These are phyloP conservation scores for Antheraea yamamai DNA, from an alignment of 2,888 invertebrate species.

Conservation along the genomic window DNA sequence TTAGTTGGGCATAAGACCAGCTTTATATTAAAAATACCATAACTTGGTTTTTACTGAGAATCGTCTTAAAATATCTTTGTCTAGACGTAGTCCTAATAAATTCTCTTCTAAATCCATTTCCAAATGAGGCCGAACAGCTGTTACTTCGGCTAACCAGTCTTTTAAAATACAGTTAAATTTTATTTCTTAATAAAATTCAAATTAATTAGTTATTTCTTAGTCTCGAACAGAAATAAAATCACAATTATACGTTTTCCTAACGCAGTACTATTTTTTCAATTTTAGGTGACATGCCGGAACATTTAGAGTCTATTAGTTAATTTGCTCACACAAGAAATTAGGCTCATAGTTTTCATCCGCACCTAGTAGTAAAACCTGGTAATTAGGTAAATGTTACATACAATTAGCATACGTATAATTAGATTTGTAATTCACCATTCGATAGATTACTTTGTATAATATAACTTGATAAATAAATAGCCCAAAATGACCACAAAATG, in stretches of 20 bases:
- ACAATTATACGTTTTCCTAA: neutral
- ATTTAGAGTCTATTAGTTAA: slow-evolving; percentile 11
- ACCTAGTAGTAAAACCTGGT: slow-evolving; percentile 5
- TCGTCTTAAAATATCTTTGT: neutral
- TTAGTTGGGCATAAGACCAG: neutral
- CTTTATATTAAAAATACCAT: neutral
- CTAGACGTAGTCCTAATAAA: neutral
- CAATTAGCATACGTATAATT: neutral
- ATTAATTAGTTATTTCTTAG: neutral
- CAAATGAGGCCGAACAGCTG: neutral
- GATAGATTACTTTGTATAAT: neutral
- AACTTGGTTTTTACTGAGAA: neutral
- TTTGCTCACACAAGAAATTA: neutral
- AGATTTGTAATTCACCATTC: neutral
- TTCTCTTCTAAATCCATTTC: neutral
- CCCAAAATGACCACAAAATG: neutral
- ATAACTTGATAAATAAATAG: neutral
- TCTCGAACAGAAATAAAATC: neutral
- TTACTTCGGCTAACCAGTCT: neutral
- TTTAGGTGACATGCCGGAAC: slow-evolving; percentile 4
- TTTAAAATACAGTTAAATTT: neutral
- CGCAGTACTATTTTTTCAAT: neutral
- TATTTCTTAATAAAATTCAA: neutral
- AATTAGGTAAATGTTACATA: slow-evolving; percentile 1
- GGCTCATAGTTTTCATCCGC: neutral